These are phyloP conservation scores for Dexiosoma caninum DNA, from an alignment of 2,888 invertebrate species.

Conservation along the genomic window DNA sequence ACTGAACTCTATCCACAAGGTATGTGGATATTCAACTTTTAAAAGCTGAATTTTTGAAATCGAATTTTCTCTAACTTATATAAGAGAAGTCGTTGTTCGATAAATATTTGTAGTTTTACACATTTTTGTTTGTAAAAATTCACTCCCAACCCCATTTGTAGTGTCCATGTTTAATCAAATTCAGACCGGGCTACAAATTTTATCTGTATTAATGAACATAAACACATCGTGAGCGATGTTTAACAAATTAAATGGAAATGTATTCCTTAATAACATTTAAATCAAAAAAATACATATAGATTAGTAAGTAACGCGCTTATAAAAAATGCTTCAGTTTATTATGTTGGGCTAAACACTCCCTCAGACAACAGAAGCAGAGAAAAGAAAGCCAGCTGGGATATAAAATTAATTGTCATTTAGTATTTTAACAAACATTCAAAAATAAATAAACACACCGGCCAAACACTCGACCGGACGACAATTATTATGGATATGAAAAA, in stretches of 20 bases:
- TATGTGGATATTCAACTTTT: too few species aligned
- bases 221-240: background rate
- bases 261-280: background rate
- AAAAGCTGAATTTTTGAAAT: too few species aligned
- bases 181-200: background rate
- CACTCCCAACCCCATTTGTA: background rate
- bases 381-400: constrained; percentile 21
- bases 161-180: background rate
- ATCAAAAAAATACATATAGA: background rate
- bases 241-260: background rate
- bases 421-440: background rate
- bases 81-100: too few species aligned
- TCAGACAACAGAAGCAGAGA: constrained; percentile 2
- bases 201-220: constrained; percentile 9
- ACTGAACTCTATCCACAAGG: too few species aligned
- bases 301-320: background rate
- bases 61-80: too few species aligned
- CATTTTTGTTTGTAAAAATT: too few species aligned
- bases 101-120: too few species aligned
- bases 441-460: background rate
- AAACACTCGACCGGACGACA: background rate
- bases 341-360: constrained; percentile 5
- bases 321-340: background rate
- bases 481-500: constrained; percentile 20
- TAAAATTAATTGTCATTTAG: background rate